Evolutionary conservation across 2,113 vertebrate species (phyloP).

Genomic region (Notarius quadriscutis): DNA sequence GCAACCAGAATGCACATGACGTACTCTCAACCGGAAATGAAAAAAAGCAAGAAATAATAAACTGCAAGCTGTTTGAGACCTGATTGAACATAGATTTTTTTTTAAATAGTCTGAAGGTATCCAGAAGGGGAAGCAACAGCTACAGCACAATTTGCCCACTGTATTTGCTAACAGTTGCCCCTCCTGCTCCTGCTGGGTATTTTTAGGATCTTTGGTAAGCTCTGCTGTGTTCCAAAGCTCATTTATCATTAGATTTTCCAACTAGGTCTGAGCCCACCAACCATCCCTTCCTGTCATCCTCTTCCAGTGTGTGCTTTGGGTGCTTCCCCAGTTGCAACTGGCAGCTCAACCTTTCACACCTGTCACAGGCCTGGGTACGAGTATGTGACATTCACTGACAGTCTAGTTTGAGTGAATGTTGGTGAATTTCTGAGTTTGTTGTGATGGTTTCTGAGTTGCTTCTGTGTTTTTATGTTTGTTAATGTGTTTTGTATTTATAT

Average conservation of each 20-base stretch:
- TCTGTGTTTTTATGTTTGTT: not conserved
- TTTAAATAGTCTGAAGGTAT: not conserved
- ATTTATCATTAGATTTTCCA: conserved; percentile 63
- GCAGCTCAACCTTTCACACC: conserved; percentile 58
- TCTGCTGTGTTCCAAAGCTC: conserved; percentile 34
- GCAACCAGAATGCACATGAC: too few species aligned
- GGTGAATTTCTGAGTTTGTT: not conserved
- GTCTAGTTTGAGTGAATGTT: not conserved
- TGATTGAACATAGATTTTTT: not conserved
- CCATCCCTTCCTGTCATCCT: not conserved
- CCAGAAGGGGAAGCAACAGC: conserved; percentile 43
- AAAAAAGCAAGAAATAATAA: not conserved
- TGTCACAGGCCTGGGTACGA: conserved; percentile 50
- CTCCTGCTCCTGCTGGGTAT: conserved; percentile 25
- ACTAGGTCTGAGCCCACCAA: conserved; percentile 34
- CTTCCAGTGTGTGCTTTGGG: conserved; percentile 54
- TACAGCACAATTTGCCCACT: conserved; percentile 34
- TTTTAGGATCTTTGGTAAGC: conserved; percentile 30
- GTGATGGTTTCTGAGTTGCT: not conserved
- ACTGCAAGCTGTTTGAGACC: not conserved
- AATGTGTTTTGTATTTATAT: not conserved
- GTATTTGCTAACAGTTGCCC: conserved; percentile 26
- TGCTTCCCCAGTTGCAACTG: conserved; percentile 55
- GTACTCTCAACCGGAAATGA: too few species aligned
- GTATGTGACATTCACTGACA: not conserved